phyloP scores from a whole-genome alignment of 2,113 vertebrate genomes.

The Phoxinus phoxinus region DNA sequence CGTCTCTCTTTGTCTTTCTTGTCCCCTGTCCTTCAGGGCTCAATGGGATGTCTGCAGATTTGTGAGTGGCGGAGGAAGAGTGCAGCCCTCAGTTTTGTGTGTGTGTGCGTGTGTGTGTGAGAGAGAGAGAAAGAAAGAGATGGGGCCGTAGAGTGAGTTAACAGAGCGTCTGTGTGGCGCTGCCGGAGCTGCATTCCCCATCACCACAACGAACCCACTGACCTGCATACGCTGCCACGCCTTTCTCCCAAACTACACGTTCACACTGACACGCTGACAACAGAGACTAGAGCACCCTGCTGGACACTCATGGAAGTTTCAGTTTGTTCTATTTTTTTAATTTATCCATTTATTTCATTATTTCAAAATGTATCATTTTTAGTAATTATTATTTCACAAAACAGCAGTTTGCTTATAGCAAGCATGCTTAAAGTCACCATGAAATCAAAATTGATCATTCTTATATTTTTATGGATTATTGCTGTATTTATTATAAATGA shows the following conservation, averaged over 20 bases:
- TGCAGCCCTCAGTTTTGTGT: slow-evolving; percentile 13
- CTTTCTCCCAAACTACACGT: slow-evolving; percentile 46
- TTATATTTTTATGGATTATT: too few species aligned
- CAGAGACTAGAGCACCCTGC: slow-evolving; percentile 50
- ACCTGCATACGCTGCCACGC: slow-evolving; percentile 51
- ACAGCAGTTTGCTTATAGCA: not conserved
- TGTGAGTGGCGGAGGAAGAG: slow-evolving; percentile 7
- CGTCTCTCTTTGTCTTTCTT: slow-evolving; percentile 2
- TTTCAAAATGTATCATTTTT: not conserved
- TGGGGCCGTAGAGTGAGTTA: slow-evolving; percentile 39
- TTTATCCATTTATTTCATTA: not conserved
- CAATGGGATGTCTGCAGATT: slow-evolving; percentile 17
- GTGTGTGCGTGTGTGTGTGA: not conserved
- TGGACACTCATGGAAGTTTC: slow-evolving; percentile 34
- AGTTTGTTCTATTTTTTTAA: not conserved
- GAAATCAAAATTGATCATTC: too few species aligned
- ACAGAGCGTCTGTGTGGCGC: slow-evolving; percentile 55
- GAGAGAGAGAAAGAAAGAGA: not conserved
- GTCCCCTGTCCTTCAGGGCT: slow-evolving; percentile 14
- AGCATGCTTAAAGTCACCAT: not conserved
- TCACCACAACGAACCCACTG: slow-evolving; percentile 60
- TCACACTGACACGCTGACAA: slow-evolving; percentile 26
- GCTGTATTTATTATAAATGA: too few species aligned
- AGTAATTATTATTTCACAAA: not conserved
- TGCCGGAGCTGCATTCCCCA: slow-evolving; percentile 56